Percentiles rank a stretch among this genome's conserved stretches.
These are phyloP conservation scores for Endotricha flammealis DNA, from an alignment of 2,888 invertebrate species.

Conservation along the genomic window DNA sequence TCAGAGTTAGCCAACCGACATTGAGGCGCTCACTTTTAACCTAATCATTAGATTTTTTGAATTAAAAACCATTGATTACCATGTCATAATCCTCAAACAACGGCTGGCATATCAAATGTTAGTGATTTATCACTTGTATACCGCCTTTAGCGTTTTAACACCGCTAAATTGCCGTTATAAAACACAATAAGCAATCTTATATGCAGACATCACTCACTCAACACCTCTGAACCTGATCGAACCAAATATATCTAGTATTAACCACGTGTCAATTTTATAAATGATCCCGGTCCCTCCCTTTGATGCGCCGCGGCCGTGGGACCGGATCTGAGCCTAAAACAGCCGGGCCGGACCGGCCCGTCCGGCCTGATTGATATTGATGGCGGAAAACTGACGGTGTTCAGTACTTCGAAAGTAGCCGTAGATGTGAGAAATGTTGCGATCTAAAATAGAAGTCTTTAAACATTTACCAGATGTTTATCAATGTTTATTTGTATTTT, in stretches of 20 bases:
- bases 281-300: slow-evolving; percentile 42
- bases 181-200: not conserved
- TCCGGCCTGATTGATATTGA: slow-evolving; percentile 63
- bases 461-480: too few species aligned
- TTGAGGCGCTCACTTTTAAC: too few species aligned
- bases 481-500: too few species aligned
- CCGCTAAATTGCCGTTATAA: not conserved
- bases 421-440: too few species aligned
- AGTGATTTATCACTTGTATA: too few species aligned
- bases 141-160: too few species aligned
- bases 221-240: slow-evolving; percentile 18
- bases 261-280: slow-evolving; percentile 62
- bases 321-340: slow-evolving; percentile 24
- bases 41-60: too few species aligned
- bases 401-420: slow-evolving; percentile 5
- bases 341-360: slow-evolving; percentile 20
- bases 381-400: slow-evolving; percentile 34
- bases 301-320: slow-evolving; percentile 53
- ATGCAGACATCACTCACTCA: slow-evolving; percentile 9
- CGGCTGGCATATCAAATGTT: too few species aligned
- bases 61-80: too few species aligned
- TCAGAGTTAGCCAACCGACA: too few species aligned
- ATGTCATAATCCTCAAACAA: too few species aligned
- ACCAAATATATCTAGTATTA: slow-evolving; percentile 48
- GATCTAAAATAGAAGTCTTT: too few species aligned